phyloP scores from a whole-genome alignment of 2,888 invertebrate genomes.

The Drosophila seclusa region DNA sequence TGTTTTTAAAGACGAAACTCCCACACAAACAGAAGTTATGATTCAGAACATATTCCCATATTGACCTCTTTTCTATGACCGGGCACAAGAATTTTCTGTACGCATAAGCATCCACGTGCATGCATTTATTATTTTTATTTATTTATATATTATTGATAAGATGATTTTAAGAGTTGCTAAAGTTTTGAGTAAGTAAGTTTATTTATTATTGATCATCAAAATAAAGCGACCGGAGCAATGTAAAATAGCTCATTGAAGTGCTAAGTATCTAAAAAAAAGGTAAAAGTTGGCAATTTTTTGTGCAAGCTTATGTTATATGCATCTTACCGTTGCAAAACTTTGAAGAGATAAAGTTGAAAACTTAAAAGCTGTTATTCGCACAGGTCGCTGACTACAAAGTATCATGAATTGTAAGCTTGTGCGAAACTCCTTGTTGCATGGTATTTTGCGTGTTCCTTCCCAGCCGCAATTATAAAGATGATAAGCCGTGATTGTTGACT shows the following conservation, averaged over 20 bases:
- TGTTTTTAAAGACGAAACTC: neutral
- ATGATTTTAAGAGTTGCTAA: neutral
- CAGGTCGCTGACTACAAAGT: slow-evolving; percentile 81
- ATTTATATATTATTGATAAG: neutral
- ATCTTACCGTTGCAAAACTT: slow-evolving; percentile 81
- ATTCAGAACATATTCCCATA: neutral
- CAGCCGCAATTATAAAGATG: slow-evolving; percentile 82
- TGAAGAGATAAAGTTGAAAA: slow-evolving; percentile 83
- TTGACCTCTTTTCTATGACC: neutral
- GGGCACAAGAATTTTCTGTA: neutral
- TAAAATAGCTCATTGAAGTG: slow-evolving; percentile 84
- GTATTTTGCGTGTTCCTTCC: slow-evolving; percentile 62
- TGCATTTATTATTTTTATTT: neutral
- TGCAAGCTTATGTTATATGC: too few species aligned
- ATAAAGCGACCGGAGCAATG: slow-evolving; percentile 81
- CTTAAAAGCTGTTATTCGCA: slow-evolving; percentile 83
- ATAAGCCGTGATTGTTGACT: slow-evolving; percentile 78
- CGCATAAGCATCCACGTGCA: too few species aligned
- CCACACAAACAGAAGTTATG: neutral
- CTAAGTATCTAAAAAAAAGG: slow-evolving; percentile 79
- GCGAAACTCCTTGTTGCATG: slow-evolving; percentile 60
- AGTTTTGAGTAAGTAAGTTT: neutral
- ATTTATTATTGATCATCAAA: slow-evolving; percentile 59
- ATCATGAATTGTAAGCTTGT: slow-evolving; percentile 80
- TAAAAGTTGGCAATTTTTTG: neutral